Conservation (phyloP, 2,797 vertebrate genomes). For the Botia almorhae region DNA sequence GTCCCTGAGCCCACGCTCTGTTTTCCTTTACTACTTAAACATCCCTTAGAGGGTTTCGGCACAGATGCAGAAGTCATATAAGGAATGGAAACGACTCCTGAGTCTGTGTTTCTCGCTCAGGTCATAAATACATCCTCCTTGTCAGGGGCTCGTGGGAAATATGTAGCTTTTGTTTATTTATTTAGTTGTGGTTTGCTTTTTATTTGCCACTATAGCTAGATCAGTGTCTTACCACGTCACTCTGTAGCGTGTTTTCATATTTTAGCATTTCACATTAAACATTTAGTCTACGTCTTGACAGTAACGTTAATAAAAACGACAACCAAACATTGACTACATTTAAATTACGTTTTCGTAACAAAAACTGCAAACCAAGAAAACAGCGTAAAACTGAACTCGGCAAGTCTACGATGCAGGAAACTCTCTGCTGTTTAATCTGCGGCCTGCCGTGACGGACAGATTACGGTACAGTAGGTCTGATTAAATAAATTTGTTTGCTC, state of each 20-base stretch:
- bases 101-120: conserved; percentile 1
- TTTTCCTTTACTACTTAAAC: conserved; percentile 33
- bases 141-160: conserved; percentile 27
- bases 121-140: conserved; percentile 19
- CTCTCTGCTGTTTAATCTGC: conserved; percentile 78
- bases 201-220: not conserved
- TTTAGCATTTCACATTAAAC: no score
- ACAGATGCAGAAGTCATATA: not conserved
- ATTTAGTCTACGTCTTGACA: no score
- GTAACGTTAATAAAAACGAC: not conserved
- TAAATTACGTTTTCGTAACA: not conserved
- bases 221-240: no score
- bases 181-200: conserved; percentile 1
- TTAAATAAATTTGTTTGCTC: conserved; percentile 85
- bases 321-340: no score
- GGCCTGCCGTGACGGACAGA: conserved; percentile 78
- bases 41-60: conserved; percentile 14
- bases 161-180: conserved; percentile 22
- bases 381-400: not conserved
- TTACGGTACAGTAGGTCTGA: conserved; percentile 79
- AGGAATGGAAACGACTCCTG: not conserved
- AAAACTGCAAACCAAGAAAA: not conserved
- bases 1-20: not conserved
- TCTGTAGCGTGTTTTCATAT: no score
- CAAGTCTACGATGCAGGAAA: conserved; percentile 44